These are phyloP conservation scores for Pseudomyrmex pallidus DNA, from an alignment of 1,140 invertebrate genomes.

Conservation along the genomic window DNA sequence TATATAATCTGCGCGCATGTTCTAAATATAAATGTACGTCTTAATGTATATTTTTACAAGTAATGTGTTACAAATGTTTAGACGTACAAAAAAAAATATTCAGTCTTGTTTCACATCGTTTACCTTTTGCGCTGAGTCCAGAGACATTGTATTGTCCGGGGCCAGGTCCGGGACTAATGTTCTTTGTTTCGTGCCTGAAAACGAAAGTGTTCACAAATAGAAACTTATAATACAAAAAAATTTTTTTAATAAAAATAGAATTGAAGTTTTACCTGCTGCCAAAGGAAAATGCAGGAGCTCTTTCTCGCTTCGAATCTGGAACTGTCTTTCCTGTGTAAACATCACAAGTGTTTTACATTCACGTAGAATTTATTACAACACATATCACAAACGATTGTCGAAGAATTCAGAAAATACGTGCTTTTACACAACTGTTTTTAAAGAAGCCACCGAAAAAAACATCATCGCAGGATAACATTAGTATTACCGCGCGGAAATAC, in stretches of 20 bases:
- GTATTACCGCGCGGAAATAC: not conserved
- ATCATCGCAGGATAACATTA: conserved; percentile 1
- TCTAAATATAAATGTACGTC: too few species aligned
- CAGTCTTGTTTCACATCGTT: conserved; percentile 54
- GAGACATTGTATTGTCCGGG: conserved; percentile 95
- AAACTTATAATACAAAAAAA: not conserved
- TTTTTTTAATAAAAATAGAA: not conserved
- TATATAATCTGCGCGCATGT: too few species aligned
- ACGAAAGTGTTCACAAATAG: conserved; percentile 13
- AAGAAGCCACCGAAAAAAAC: not conserved
- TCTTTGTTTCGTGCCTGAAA: conserved; percentile 84
- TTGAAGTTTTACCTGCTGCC: conserved; percentile 86
- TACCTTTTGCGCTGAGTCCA: conserved; percentile 92
- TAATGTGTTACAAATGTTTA: too few species aligned
- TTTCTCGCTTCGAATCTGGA: conserved; percentile 90
- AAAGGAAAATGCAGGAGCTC: conserved; percentile 92
- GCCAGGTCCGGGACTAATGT: conserved; percentile 90
- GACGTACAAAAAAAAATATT: not conserved
- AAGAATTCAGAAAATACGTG: not conserved
- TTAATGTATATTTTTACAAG: too few species aligned
- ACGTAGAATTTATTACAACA: not conserved
- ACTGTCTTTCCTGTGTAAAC: conserved; percentile 88
- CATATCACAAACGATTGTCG: not conserved
- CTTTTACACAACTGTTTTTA: not conserved
- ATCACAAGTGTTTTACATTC: conserved; percentile 45